Evolutionary conservation across 2,888 invertebrate genomes (phyloP).

Genomic region (Drosophila siamana): DNA sequence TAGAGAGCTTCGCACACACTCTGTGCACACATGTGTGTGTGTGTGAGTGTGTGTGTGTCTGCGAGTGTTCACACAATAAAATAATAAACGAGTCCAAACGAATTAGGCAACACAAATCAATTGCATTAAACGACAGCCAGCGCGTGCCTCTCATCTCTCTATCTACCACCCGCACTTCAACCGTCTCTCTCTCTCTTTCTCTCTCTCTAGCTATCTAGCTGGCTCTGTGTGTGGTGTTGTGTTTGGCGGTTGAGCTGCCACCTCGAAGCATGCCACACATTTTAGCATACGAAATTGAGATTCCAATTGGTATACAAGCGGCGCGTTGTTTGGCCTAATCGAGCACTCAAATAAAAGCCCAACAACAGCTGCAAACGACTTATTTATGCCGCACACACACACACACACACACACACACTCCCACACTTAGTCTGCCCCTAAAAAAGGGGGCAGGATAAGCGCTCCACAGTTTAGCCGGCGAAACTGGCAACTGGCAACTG

Average conservation of each 20-base stretch:
- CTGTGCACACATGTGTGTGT: constrained; percentile 1
- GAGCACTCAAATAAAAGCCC: constrained; percentile 68
- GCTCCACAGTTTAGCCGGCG: background rate
- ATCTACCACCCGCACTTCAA: background rate
- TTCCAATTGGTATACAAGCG: constrained; percentile 51
- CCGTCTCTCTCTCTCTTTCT: constrained; percentile 5
- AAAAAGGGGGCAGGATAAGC: constrained; percentile 8
- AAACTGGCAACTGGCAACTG: no score
- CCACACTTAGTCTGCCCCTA: background rate
- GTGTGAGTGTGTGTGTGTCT: background rate
- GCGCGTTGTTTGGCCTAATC: constrained; percentile 50
- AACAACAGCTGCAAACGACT: constrained; percentile 75
- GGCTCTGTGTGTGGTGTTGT: constrained; percentile 9
- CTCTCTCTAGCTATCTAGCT: background rate
- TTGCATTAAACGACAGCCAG: constrained; percentile 73
- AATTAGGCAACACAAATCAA: constrained; percentile 76
- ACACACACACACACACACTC: background rate
- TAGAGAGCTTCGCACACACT: no score
- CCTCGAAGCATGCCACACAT: constrained; percentile 21
- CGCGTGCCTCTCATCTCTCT: constrained; percentile 33
- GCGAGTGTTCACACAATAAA: constrained; percentile 26
- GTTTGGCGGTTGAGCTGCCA: constrained; percentile 27
- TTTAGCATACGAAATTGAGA: constrained; percentile 59
- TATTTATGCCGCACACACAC: constrained; percentile 65
- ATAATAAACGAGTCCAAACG: constrained; percentile 60